phyloP scores from a whole-genome alignment of 2,888 invertebrate genomes.

The Orthosia gothica region DNA sequence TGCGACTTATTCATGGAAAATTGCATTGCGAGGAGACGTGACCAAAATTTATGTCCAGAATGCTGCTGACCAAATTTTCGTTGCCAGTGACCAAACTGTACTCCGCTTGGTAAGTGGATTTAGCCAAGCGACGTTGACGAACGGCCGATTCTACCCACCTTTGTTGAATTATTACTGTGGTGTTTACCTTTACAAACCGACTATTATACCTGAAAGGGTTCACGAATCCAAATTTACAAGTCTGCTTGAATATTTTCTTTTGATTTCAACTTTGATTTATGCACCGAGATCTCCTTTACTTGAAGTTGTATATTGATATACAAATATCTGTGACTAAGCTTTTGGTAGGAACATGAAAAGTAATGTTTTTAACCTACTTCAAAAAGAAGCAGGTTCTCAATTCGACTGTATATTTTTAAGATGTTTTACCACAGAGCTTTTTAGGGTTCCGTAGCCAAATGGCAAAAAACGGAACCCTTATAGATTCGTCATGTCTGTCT shows the following conservation, averaged over 20 bases:
- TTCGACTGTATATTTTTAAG: too few species aligned
- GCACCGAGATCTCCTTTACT: constrained; percentile 21
- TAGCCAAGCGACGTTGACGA: constrained; percentile 76
- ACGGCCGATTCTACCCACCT: constrained; percentile 69
- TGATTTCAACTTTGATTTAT: constrained; percentile 61
- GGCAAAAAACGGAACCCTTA: too few species aligned
- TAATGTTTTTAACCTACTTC: constrained; percentile 57
- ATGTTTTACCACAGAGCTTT: too few species aligned
- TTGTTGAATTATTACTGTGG: constrained; percentile 67
- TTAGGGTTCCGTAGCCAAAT: too few species aligned
- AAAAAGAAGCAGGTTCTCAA: too few species aligned
- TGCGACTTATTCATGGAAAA: constrained; percentile 60
- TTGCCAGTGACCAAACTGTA: constrained; percentile 72
- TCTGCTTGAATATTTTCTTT: constrained; percentile 60
- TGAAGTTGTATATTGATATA: constrained; percentile 8
- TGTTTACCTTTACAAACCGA: constrained; percentile 58
- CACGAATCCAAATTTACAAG: constrained; percentile 60
- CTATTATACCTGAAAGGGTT: constrained; percentile 51
- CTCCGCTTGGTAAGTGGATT: constrained; percentile 75
- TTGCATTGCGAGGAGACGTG: constrained; percentile 64
- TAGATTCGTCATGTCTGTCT: too few species aligned
- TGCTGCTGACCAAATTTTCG: constrained; percentile 71
- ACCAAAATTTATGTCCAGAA: constrained; percentile 71
- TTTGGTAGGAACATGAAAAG: constrained; percentile 38
- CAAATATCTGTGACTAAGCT: constrained; percentile 18